Evolutionary conservation across 2,797 vertebrate species (phyloP).

Genomic region (Parambassis ranga): DNA sequence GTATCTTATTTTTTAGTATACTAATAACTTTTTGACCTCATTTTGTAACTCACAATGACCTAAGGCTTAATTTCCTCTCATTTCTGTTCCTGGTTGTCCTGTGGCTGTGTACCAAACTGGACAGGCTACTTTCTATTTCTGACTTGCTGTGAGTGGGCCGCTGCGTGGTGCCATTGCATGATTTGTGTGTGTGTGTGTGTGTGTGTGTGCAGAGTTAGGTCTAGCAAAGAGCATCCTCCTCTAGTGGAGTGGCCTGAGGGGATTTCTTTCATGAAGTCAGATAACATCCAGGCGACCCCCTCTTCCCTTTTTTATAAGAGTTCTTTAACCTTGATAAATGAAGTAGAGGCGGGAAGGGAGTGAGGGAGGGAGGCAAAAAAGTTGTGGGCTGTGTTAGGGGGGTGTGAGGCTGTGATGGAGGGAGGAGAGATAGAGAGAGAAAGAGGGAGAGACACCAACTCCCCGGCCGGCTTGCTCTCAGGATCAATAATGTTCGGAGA

Average conservation of each 20-base stretch:
- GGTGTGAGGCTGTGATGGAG: slow-evolving; percentile 58
- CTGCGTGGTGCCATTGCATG: slow-evolving; percentile 42
- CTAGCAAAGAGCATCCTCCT: slow-evolving; percentile 74
- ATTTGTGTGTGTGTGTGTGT: slow-evolving; percentile 20
- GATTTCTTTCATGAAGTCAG: slow-evolving; percentile 84
- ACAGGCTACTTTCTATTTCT: slow-evolving; percentile 59
- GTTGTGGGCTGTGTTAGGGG: slow-evolving; percentile 54
- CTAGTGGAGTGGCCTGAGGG: slow-evolving; percentile 78
- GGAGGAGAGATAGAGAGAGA: slow-evolving; percentile 39
- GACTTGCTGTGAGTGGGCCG: slow-evolving; percentile 53
- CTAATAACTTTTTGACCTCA: slow-evolving; percentile 4
- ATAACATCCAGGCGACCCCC: slow-evolving; percentile 78
- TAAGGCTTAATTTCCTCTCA: slow-evolving; percentile 18
- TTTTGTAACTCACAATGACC: slow-evolving; percentile 9
- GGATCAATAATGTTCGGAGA: slow-evolving; percentile 82
- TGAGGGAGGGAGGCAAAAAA: slow-evolving; percentile 43
- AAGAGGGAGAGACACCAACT: slow-evolving; percentile 63
- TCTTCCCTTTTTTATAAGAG: slow-evolving; percentile 81
- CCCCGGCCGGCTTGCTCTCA: slow-evolving; percentile 73
- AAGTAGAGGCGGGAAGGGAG: slow-evolving; percentile 69
- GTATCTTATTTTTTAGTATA: no score
- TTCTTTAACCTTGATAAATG: slow-evolving; percentile 86
- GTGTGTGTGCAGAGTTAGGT: slow-evolving; percentile 46
- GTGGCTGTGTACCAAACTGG: slow-evolving; percentile 43
- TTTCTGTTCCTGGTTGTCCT: slow-evolving; percentile 43